Evolutionary conservation across 1,140 invertebrate genomes (phyloP).

Genomic region (Pseudoatta argentina): DNA sequence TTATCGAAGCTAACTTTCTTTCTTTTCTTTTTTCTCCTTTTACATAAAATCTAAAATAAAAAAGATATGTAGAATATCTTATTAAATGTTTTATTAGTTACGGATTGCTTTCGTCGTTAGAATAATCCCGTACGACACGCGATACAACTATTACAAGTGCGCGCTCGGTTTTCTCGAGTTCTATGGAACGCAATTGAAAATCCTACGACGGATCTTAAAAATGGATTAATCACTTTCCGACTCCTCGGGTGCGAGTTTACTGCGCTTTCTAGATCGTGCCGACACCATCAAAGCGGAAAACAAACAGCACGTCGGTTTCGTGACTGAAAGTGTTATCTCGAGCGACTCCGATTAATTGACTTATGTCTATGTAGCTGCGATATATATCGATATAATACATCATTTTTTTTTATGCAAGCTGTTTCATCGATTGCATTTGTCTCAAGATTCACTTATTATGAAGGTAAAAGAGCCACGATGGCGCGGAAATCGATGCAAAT

Average conservation of each 20-base stretch:
- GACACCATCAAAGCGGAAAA: conserved; percentile 44
- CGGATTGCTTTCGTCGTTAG: background rate
- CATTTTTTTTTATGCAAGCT: background rate
- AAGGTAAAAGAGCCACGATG: background rate
- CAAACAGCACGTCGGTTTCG: conserved; percentile 39
- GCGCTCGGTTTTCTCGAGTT: conserved; percentile 15
- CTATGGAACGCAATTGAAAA: conserved; percentile 25
- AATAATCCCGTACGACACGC: conserved; percentile 38
- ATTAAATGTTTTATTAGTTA: conserved; percentile 2
- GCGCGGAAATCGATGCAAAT: background rate
- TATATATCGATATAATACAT: background rate
- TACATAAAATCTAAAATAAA: background rate
- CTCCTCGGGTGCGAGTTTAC: conserved; percentile 16
- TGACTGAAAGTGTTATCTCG: conserved; percentile 54
- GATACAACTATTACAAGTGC: conserved; percentile 17
- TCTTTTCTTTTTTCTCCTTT: background rate
- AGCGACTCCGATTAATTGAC: conserved; percentile 35
- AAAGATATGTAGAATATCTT: background rate
- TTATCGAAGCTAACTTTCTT: background rate
- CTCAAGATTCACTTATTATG: background rate
- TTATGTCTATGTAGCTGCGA: background rate
- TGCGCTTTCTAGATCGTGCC: conserved; percentile 52
- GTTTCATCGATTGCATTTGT: background rate
- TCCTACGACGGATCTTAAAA: conserved; percentile 20
- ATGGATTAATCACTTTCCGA: conserved; percentile 27